Conservation (phyloP, 1,140 invertebrate genomes). For the Tribolium madens region DNA sequence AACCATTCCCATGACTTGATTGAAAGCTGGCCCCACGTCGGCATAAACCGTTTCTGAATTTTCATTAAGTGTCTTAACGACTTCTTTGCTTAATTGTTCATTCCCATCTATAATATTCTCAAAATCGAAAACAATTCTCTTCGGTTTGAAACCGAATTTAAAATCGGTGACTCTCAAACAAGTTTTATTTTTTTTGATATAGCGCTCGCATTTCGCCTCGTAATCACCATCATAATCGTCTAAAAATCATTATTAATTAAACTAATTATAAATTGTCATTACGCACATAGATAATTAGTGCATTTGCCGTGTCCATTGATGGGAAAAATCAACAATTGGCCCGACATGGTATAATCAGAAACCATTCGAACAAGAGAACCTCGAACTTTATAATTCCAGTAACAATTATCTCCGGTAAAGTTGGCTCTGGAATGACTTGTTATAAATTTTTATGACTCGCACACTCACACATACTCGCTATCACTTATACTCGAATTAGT, state of each 20-base stretch:
- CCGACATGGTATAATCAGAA: conserved; percentile 48
- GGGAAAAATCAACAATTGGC: neutral
- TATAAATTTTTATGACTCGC: neutral
- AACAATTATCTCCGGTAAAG: neutral
- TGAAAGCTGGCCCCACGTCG: neutral
- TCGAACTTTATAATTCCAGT: neutral
- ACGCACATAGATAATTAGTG: neutral
- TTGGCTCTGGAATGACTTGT: neutral
- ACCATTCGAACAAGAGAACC: neutral
- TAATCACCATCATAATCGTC: neutral
- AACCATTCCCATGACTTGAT: neutral
- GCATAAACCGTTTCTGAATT: neutral
- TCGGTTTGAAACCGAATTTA: neutral
- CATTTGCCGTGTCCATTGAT: conserved; percentile 11
- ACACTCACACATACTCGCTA: neutral
- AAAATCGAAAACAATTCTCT: conserved; percentile 28
- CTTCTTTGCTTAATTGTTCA: conserved; percentile 17
- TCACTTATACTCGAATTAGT: neutral
- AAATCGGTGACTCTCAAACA: neutral
- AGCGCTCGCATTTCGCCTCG: conserved; percentile 1
- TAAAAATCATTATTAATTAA: conserved; percentile 3
- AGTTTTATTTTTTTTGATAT: neutral
- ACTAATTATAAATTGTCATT: neutral
- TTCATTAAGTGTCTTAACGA: conserved; percentile 32
- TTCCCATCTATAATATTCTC: conserved; percentile 38